Conservation (phyloP, 2,888 invertebrate species). For the Eristalinus sepulchralis region DNA sequence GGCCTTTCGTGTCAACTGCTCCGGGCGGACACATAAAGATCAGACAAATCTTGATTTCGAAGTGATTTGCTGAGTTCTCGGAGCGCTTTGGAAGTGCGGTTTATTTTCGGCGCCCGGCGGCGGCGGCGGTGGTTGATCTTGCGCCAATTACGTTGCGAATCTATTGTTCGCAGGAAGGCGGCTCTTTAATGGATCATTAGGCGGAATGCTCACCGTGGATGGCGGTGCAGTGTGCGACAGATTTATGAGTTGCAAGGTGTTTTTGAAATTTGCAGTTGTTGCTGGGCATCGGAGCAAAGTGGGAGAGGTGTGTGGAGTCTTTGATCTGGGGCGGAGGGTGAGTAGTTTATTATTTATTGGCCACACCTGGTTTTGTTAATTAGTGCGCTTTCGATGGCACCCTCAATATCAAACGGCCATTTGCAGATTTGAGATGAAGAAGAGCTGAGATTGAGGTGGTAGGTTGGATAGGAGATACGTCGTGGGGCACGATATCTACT, state of each 20-base stretch:
- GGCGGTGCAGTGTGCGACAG: not conserved
- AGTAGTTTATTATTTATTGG: not conserved
- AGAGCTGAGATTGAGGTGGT: too few species aligned
- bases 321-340: not conserved
- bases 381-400: not conserved
- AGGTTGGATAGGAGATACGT: too few species aligned
- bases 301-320: not conserved
- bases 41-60: not conserved
- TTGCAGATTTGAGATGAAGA: too few species aligned
- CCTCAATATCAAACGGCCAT: too few species aligned
- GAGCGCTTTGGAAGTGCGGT: not conserved
- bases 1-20: not conserved
- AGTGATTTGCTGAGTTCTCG: not conserved
- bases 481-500: too few species aligned
- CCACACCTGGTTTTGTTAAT: not conserved
- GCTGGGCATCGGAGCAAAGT: not conserved
- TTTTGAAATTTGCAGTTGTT: not conserved
- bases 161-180: not conserved
- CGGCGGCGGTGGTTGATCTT: too few species aligned
- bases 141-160: not conserved
- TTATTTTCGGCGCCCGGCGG: not conserved
- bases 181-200: not conserved
- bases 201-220: not conserved
- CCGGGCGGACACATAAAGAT: not conserved
- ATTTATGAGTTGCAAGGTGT: not conserved